Conservation (phyloP, 2,113 vertebrate species). For the Aix galericulata region DNA sequence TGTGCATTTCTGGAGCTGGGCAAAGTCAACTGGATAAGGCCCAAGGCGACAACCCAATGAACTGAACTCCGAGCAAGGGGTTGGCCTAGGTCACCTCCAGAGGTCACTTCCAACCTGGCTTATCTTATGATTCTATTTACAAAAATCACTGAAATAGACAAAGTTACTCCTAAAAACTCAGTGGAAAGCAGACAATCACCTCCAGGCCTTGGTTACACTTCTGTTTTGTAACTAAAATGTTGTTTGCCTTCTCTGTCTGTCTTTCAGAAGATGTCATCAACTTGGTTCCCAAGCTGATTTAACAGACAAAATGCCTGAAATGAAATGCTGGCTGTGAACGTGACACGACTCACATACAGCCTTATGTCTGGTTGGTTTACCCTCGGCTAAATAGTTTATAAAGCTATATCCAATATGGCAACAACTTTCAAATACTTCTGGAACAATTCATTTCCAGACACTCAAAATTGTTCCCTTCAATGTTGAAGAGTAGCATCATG, state of each 20-base stretch:
- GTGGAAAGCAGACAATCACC: neutral
- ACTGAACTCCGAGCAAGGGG: neutral
- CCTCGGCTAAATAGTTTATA: neutral
- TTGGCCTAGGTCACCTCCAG: neutral
- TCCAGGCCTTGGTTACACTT: neutral
- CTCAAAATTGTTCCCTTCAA: neutral
- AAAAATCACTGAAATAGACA: neutral
- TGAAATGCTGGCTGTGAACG: neutral
- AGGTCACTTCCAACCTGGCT: neutral
- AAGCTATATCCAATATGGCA: neutral
- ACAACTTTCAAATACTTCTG: neutral
- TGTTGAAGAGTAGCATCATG: neutral
- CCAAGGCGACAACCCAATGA: neutral
- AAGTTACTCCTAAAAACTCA: neutral
- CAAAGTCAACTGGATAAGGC: neutral
- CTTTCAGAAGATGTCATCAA: neutral
- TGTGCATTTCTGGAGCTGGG: rapidly evolving
- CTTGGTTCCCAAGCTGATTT: neutral
- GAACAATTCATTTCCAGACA: neutral
- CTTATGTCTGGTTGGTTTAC: neutral
- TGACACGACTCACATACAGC: rapidly evolving
- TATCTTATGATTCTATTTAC: neutral
- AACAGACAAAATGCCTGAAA: neutral
- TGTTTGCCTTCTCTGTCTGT: neutral
- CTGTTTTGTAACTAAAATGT: neutral